Evolutionary conservation across 2,113 vertebrate genomes (phyloP).

Genomic region (Silurus meridionalis): DNA sequence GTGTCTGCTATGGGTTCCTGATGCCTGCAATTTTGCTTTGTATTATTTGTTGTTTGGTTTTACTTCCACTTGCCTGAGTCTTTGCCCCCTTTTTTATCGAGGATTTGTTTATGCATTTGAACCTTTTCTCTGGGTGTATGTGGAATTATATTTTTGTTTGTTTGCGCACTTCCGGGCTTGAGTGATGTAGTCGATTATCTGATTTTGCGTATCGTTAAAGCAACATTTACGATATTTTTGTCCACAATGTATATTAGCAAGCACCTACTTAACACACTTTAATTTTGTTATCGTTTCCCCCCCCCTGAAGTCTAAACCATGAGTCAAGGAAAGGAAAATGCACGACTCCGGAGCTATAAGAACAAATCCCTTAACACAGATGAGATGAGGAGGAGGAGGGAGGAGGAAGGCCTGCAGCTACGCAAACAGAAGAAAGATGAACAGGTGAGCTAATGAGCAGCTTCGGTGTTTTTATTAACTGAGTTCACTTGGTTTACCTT

Average conservation of each 20-base stretch:
- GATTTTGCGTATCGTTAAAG: no score
- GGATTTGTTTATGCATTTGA: no score
- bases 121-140: no score
- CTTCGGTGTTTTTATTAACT: neutral
- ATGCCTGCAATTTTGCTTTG: no score
- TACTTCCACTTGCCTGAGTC: no score
- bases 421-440: slow-evolving; percentile 97
- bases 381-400: slow-evolving; percentile 94
- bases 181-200: no score
- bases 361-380: slow-evolving; percentile 98
- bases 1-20: no score
- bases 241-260: neutral
- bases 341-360: slow-evolving; percentile 97
- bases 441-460: slow-evolving; percentile 76
- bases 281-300: neutral
- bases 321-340: slow-evolving; percentile 94
- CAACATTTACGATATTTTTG: no score
- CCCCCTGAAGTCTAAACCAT: slow-evolving; percentile 82
- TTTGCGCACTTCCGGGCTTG: no score
- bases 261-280: neutral
- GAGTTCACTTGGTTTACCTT: neutral
- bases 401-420: slow-evolving; percentile 94
- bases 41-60: no score
- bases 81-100: no score
- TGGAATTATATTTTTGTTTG: no score